Conservation (phyloP, 2,888 invertebrate genomes). For the Synanthedon tipuliformis region DNA sequence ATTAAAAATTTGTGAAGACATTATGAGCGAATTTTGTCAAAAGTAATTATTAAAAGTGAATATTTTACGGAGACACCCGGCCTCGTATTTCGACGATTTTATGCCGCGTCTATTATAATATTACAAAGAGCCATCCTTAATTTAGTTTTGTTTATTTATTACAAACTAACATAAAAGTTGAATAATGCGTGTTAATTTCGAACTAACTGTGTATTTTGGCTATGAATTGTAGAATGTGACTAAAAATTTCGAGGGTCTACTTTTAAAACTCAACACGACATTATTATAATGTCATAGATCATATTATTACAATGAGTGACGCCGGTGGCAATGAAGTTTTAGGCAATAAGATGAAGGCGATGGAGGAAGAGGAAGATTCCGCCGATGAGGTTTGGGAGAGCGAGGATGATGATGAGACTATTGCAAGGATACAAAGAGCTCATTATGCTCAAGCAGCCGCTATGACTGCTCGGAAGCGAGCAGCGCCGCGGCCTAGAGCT, state of each 20-base stretch:
- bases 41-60: constrained; percentile 29
- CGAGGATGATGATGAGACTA: constrained; percentile 62
- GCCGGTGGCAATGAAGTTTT: constrained; percentile 38
- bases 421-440: constrained; percentile 58
- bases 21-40: constrained; percentile 18
- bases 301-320: constrained; percentile 33
- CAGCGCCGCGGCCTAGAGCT: constrained; percentile 42
- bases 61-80: constrained; percentile 42
- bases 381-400: constrained; percentile 53
- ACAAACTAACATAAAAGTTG: too few species aligned
- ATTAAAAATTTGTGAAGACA: constrained; percentile 29
- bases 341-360: constrained; percentile 39
- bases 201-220: not conserved
- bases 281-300: not conserved
- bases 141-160: not conserved
- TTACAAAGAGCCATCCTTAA: not conserved
- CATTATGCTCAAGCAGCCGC: constrained; percentile 61
- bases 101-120: not conserved
- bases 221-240: not conserved
- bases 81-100: constrained; percentile 17
- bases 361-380: constrained; percentile 37
- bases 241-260: not conserved
- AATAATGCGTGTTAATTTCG: not conserved
- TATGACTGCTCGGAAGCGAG: constrained; percentile 46
- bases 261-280: not conserved